A percentile compares a stretch with the other conserved stretches of the same genome.
These are phyloP conservation scores for Dendrocopos noguchii DNA, from an alignment of 2,113 vertebrate species.

Conservation along the genomic window DNA sequence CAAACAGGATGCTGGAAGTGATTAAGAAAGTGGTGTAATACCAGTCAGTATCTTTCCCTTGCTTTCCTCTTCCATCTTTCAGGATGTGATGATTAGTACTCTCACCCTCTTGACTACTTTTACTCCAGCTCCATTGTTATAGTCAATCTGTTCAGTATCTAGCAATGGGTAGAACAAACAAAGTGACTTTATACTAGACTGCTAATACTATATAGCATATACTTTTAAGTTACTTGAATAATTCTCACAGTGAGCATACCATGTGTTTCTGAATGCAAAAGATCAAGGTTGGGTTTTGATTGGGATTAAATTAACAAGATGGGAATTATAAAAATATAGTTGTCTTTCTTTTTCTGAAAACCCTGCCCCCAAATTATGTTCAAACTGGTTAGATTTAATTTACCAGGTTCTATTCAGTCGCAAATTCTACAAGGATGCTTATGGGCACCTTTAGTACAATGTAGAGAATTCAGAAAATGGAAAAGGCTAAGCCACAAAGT, in stretches of 20 bases:
- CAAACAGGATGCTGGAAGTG: not conserved
- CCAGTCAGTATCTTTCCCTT: not conserved
- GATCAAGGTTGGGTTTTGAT: not conserved
- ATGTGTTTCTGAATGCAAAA: not conserved
- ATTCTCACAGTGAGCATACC: not conserved
- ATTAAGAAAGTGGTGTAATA: not conserved
- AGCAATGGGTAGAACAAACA: not conserved
- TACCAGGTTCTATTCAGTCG: too few species aligned
- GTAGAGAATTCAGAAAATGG: too few species aligned
- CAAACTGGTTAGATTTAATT: too few species aligned
- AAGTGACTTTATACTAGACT: not conserved
- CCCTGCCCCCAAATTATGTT: too few species aligned
- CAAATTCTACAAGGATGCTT: too few species aligned
- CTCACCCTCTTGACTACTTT: not conserved
- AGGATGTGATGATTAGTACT: not conserved
- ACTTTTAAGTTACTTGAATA: not conserved
- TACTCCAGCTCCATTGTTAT: not conserved
- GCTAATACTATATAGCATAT: not conserved
- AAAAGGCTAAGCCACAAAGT: too few species aligned
- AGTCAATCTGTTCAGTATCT: not conserved
- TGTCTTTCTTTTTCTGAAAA: too few species aligned
- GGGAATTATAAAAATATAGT: too few species aligned
- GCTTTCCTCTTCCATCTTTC: not conserved
- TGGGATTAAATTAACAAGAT: too few species aligned
- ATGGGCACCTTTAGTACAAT: too few species aligned